Base-by-base conservation (phyloP, 1,140 invertebrate genomes). In the Mesaphorura yosii region DNA sequence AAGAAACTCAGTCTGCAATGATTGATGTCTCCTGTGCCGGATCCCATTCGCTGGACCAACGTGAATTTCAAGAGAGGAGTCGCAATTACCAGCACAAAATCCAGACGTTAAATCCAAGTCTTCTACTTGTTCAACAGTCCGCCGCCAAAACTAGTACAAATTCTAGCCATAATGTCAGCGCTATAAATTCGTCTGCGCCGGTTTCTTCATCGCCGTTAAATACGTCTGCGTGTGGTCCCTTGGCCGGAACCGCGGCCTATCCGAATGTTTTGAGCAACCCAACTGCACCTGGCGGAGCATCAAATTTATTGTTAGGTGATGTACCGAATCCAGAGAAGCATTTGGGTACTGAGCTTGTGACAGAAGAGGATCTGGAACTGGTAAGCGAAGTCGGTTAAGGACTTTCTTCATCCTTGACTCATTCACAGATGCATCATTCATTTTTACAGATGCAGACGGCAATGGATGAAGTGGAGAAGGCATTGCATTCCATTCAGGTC, bases 1-100 rank as follows among this genome's bases (percentile, higher is more conserved):
- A 63, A 53, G 61, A 63, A 51, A 63, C 61, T 27, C 54, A 55
- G 10, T 59, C 61, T 4, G 61, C 61, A 14, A 63, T 63, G 61
- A 63, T 63, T 37, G 61, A 63, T 38, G 61, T 63, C 6, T 57
- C 57, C 6, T 57, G 61, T 1, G 57, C 61, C 14, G 61, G 56
- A 0, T 59, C 57, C 3, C 61, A 63, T 42, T 63, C 61, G 1
- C 39, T 63, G 12, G 61, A 63, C 51, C 61, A 59, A 48, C 22
- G 57, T 23, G 61, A 63, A 29, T 59, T 57, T 51, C 57, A 63
- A 29, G 58, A 63, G 39, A 41, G 58, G 44, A 57, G 51, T 38
- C 41, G 57, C n/a, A 53, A 56, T 26, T 63, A 63, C 26, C 26
- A 57, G 3, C 51, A 57, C 20, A 59, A 59, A 45, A 45, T 62